Base-by-base conservation (phyloP, 2,797 vertebrate genomes). In the Phrynocephalus vlangalii region DNA sequence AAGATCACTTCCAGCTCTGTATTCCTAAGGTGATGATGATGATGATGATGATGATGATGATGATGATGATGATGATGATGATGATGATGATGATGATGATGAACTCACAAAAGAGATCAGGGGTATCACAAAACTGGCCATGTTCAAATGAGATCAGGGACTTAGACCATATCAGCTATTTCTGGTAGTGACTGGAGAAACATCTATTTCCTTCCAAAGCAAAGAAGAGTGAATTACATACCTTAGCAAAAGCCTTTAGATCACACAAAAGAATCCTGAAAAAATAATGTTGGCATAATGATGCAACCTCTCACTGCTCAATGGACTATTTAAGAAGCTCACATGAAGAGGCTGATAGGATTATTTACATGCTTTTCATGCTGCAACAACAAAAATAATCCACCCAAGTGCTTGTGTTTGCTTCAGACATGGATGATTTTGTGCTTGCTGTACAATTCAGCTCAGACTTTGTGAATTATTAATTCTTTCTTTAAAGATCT, bases 391-490 rank as follows among this genome's bases (percentile, higher is more conserved):
- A 63, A 63, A 63, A 63, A 63, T 63, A 63, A 63, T 63, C 60
- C 5, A 63, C 60, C 18, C 60, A 63, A 63, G 60, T 63, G 15
- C 60, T 63, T 5, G 5, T 22, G 60, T 63, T 20, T 20, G 15
- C 60, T 20, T 63, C 15, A 63, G 60, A 63, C 60, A 63, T 20
- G 15, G 60, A 20, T 63, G 60, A 63, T 18, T 56, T 22, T 85
- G 60, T 52, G 63, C 18, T 78, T 68, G 67, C 52, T 52, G 13
- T 68, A 33, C 66, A 68, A 68, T 33, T 85, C 63, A 20, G n/a
- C 28, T 85, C 66, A 44, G 76, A 20, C 60, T 48, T 85, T 52
- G 63, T 85, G 84, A 67, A 85, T 85, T 78, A 85, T 85, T 78
- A 63, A 78, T 78, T 18, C 26, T 70, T 82, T 11, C 26, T 72